A percentile compares a stretch with the other conserved stretches of the same genome.
Evolutionary conservation across 37 sponge, comb jelly and placozoan genomes (phyloP).

Genomic region (Oopsacas minuta): DNA sequence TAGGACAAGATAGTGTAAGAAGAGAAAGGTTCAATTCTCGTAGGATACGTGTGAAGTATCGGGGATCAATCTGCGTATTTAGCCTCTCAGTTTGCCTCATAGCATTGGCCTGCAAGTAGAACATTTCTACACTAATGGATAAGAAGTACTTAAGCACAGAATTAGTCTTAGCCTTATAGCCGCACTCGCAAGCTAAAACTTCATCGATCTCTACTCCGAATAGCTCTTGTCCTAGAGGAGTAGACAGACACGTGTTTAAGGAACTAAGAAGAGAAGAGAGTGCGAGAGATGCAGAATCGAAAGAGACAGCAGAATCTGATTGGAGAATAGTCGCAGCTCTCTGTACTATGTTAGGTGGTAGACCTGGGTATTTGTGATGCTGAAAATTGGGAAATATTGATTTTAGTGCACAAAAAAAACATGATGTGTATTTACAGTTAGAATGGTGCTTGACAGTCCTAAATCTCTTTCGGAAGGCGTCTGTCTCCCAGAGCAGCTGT

Average conservation of each 20-base stretch:
- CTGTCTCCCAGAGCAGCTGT: neutral
- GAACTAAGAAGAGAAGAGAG: neutral
- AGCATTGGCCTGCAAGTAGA: neutral
- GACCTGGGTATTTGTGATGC: neutral
- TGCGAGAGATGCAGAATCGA: neutral
- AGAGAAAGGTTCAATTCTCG: neutral
- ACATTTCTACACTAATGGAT: neutral
- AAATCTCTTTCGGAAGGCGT: neutral
- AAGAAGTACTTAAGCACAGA: neutral
- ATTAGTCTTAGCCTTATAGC: neutral
- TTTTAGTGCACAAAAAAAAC: neutral
- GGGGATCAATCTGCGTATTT: neutral
- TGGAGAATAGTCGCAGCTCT: neutral
- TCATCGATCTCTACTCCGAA: neutral
- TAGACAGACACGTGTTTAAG: neutral
- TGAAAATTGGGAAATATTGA: neutral
- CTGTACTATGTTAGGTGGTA: neutral
- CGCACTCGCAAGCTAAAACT: neutral
- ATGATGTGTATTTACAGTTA: neutral
- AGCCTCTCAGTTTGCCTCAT: neutral
- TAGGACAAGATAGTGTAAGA: neutral
- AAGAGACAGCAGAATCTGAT: neutral
- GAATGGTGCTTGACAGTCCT: neutral
- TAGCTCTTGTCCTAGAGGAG: neutral
- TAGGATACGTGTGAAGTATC: neutral